Evolutionary conservation across 2,113 vertebrate species (phyloP).

Genomic region (Macquaria australasica): DNA sequence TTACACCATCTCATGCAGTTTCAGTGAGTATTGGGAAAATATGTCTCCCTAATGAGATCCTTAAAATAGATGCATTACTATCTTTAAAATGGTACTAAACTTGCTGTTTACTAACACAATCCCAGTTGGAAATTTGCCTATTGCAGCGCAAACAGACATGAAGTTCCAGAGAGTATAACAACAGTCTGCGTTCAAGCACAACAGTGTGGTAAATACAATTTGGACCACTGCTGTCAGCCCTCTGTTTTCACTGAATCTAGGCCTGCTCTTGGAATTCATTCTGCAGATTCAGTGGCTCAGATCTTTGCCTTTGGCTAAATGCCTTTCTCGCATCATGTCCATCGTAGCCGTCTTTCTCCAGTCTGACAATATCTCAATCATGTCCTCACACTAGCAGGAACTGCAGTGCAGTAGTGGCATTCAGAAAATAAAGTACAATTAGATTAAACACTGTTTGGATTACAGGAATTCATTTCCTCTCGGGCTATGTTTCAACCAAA

Average conservation of each 20-base stretch:
- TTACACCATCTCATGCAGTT: neutral
- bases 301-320: slow-evolving; percentile 9
- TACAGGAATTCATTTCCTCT: slow-evolving; percentile 40
- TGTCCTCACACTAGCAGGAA: slow-evolving; percentile 7
- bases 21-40: slow-evolving; percentile 23
- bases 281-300: slow-evolving; percentile 9
- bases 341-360: slow-evolving; percentile 10
- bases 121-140: slow-evolving; percentile 38
- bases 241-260: slow-evolving; percentile 18
- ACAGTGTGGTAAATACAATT: slow-evolving; percentile 28
- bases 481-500: slow-evolving; percentile 42
- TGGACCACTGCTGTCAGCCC: slow-evolving; percentile 36
- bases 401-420: slow-evolving; percentile 24
- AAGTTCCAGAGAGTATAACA: slow-evolving; percentile 38
- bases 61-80: slow-evolving; percentile 54
- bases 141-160: slow-evolving; percentile 24
- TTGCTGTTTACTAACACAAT: slow-evolving; percentile 48
- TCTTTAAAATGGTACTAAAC: slow-evolving; percentile 49
- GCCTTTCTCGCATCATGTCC: slow-evolving; percentile 24
- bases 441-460: slow-evolving; percentile 40
- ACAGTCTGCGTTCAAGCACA: slow-evolving; percentile 35
- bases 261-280: slow-evolving; percentile 19
- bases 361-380: slow-evolving; percentile 7
- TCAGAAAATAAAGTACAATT: slow-evolving; percentile 42
- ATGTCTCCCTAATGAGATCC: slow-evolving; percentile 38